Evolutionary conservation across 1,140 invertebrate genomes (phyloP).

Genomic region (Drosophila aff.): DNA sequence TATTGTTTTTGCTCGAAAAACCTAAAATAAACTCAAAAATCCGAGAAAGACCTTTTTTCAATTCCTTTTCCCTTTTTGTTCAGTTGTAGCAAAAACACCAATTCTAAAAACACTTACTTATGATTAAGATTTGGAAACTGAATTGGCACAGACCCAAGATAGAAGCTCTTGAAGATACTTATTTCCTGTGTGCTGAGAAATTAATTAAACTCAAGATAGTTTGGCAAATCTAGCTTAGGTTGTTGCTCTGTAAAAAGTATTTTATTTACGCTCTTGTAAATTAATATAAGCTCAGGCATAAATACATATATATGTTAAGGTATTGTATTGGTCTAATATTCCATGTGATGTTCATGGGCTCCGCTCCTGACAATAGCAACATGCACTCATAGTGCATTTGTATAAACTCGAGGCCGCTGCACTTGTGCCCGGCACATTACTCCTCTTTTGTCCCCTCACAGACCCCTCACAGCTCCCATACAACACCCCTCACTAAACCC

Average conservation of each 20-base stretch:
- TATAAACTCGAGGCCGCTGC: constrained; percentile 76
- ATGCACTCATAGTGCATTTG: constrained; percentile 76
- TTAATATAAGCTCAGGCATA: background rate
- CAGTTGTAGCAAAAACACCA: no score
- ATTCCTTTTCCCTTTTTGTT: no score
- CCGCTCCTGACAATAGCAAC: constrained; percentile 59
- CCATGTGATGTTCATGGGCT: background rate
- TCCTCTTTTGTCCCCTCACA: constrained; percentile 1
- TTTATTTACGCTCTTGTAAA: background rate
- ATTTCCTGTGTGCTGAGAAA: no score
- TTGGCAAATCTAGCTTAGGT: background rate
- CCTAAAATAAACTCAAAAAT: no score
- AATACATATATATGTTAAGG: background rate
- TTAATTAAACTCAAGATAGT: no score
- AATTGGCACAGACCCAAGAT: no score
- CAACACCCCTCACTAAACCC: background rate
- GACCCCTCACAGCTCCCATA: background rate
- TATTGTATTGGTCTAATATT: background rate
- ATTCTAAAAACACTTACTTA: no score
- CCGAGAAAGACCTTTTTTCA: no score
- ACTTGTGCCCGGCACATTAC: constrained; percentile 63
- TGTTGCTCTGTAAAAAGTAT: background rate
- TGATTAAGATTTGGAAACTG: no score
- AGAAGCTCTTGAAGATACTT: no score
- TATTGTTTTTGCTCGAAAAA: no score